Evolutionary conservation across 2,888 invertebrate genomes (phyloP), one percentile per base, ranked within the genome.

Genomic region (Chloroclysta siterata): DNA sequence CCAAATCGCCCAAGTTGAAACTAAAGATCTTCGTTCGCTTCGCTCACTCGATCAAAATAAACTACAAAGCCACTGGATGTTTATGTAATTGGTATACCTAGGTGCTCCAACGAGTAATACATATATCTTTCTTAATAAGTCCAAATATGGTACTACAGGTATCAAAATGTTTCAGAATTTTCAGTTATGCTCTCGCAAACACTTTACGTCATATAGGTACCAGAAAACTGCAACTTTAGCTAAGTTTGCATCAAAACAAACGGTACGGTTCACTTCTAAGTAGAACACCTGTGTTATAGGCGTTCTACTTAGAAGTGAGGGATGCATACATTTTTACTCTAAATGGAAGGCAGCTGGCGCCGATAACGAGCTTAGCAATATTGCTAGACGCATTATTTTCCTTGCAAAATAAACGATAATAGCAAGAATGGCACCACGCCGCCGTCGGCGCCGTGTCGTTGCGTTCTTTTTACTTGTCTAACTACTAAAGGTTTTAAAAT

Each of bases 401-500:
- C 29, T 52, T 63, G 47, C 53, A 53, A 41, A 44, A 54, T 41
- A 54, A 36, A 57, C 48, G 17, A 48, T 29, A 48, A 36, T 60
- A 42, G 41, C 48, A 58, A 53, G 3, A 33, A 10, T 50, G 11
- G 50, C 29, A 50, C 10, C n/a, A 36, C 46, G 36, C 36, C 11
- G 8, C 8, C 33, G 33, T 11, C 8, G 8, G 1, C 33, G 8
- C 15, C 0, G 14, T 15, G 14, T 46, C 46, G 17, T 17, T 11
- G 2, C 10, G n/a, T 29, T n/a, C 8, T 15, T 39, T 39, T 17
- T 39, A 17, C 39, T 22, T 10, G 39, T 17, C 13, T 15, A 39
- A 22, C 52, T 11, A 39, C 33, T 28, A 28, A n/a, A 39, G 5
- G 22, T 11, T 77, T 78, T 70, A 68, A 70, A 67, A 81, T 83